These are phyloP conservation scores for Spodoptera picta DNA, from an alignment of 2,888 invertebrate species.

Conservation along the genomic window DNA sequence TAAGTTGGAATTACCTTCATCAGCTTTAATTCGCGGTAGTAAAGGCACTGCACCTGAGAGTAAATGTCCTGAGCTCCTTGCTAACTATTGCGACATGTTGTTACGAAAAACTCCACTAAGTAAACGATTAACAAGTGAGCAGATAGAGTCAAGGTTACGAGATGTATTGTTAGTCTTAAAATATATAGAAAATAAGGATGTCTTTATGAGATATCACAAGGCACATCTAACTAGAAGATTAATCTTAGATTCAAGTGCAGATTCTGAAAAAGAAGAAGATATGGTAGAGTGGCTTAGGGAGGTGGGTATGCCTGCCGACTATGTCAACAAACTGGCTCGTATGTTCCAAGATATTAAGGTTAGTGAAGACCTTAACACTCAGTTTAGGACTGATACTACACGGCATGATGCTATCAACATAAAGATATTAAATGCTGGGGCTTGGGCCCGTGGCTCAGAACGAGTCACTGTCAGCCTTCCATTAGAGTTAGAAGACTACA, in stretches of 20 bases:
- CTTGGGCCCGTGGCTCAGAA: constrained; percentile 99
- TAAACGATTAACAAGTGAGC: constrained; percentile 98
- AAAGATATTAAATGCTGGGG: constrained; percentile 99
- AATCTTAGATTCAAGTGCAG: constrained; percentile 99
- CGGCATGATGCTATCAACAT: constrained; percentile 97
- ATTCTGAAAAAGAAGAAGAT: constrained; percentile 99
- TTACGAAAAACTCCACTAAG: constrained; percentile 98
- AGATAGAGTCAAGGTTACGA: constrained; percentile 97
- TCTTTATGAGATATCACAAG: constrained; percentile 99
- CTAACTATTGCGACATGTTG: constrained; percentile 99
- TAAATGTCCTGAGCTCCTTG: constrained; percentile 99
- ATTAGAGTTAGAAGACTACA: constrained; percentile 99
- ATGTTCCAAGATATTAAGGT: constrained; percentile 99
- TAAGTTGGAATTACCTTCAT: constrained; percentile 90
- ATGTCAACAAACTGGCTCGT: constrained; percentile 98
- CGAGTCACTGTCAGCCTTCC: constrained; percentile 98
- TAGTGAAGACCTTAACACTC: constrained; percentile 98
- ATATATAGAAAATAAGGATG: constrained; percentile 99
- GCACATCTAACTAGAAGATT: constrained; percentile 98
- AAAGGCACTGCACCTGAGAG: constrained; percentile 96
- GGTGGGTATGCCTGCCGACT: constrained; percentile 99
- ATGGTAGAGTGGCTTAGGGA: constrained; percentile 99
- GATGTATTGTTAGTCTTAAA: constrained; percentile 99
- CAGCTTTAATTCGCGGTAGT: constrained; percentile 89
- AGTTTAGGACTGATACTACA: constrained; percentile 95